Conservation (phyloP, 2,113 vertebrate species). For the Alouatta palliata region DNA sequence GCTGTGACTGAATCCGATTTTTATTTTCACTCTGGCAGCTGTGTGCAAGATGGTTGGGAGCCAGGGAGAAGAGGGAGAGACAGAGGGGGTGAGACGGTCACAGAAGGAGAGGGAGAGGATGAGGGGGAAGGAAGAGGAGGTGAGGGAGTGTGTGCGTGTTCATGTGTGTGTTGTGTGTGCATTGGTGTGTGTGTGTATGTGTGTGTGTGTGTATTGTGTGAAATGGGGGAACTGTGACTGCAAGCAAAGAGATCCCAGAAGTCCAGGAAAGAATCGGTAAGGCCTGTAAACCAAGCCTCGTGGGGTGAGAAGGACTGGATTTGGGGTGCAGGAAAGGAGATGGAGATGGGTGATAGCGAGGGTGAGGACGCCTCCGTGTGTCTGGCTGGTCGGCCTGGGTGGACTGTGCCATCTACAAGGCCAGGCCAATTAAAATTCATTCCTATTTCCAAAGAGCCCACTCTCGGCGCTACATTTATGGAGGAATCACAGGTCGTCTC, state of each 20-base stretch:
- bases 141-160: rapidly evolving
- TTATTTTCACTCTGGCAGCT: neutral
- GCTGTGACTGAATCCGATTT: neutral
- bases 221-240: rapidly evolving
- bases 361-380: rapidly evolving
- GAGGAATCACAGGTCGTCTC: rapidly evolving
- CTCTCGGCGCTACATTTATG: rapidly evolving
- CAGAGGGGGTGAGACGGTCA: rapidly evolving
- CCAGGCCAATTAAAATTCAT: rapidly evolving
- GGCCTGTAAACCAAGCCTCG: neutral
- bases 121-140: neutral
- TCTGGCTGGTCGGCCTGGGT: neutral
- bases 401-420: neutral
- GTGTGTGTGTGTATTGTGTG: too few relatives aligned
- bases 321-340: neutral
- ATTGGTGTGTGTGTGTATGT: too few relatives aligned
- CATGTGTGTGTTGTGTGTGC: rapidly evolving
- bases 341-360: rapidly evolving
- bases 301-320: neutral
- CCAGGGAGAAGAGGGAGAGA: neutral
- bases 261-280: neutral
- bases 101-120: neutral
- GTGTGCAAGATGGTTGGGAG: neutral
- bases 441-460: neutral
- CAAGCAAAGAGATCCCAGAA: neutral